Conservation (phyloP, 2,113 vertebrate species). For the Mus spicilegus region DNA sequence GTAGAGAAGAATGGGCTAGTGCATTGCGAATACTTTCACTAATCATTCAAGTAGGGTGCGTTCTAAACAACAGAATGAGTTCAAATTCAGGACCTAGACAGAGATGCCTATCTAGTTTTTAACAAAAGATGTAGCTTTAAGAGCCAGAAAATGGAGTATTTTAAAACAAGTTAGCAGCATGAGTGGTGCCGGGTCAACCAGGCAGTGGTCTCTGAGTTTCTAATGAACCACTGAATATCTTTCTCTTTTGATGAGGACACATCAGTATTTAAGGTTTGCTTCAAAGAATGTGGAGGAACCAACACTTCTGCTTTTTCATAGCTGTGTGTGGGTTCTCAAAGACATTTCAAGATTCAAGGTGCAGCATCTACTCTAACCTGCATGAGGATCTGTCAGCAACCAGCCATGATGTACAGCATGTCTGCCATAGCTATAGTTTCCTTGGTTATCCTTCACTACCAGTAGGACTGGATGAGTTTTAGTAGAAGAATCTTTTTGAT, state of each 20-base stretch:
- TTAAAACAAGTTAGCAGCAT: neutral
- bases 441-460: slow-evolving; percentile 4
- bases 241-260: neutral
- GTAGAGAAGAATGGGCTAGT: neutral
- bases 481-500: neutral
- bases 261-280: neutral
- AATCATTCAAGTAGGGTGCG: neutral
- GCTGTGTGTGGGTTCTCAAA: neutral
- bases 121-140: too few relatives aligned
- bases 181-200: neutral
- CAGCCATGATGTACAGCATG: neutral
- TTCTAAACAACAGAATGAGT: neutral
- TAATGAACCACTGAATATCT: neutral
- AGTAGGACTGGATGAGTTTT: neutral
- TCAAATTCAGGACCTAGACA: neutral
- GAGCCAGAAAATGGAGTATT: neutral
- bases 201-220: neutral
- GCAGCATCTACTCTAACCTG: neutral
- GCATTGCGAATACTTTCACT: neutral
- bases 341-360: slow-evolving; percentile 22
- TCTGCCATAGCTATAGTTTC: neutral
- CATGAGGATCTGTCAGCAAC: slow-evolving; percentile 32
- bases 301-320: neutral
- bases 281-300: neutral
- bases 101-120: neutral